phyloP scores from a whole-genome alignment of 2,888 invertebrate genomes.

The Erpobdella octoculata region DNA sequence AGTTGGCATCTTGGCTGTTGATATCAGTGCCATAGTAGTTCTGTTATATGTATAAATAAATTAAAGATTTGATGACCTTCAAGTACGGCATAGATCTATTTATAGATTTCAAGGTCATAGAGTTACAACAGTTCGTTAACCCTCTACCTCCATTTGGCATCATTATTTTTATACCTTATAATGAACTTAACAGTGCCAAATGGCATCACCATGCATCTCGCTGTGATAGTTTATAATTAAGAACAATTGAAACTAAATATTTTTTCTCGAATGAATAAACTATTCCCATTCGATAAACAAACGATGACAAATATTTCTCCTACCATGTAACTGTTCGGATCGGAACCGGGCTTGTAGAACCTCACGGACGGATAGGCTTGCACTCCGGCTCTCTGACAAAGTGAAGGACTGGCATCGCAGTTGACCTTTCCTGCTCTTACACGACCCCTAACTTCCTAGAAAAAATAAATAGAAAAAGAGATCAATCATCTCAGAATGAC shows the following conservation, averaged over 20 bases:
- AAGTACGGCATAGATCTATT: too few relatives aligned
- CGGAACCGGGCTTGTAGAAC: conserved; percentile 29
- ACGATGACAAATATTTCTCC: not conserved
- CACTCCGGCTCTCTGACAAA: conserved; percentile 58
- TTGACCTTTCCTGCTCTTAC: conserved; percentile 52
- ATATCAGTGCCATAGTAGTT: conserved; percentile 43
- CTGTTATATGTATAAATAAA: conserved; percentile 37
- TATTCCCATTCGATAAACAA: not conserved
- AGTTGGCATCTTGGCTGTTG: conserved; percentile 42
- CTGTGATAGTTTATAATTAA: too few relatives aligned
- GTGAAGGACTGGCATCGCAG: conserved; percentile 58
- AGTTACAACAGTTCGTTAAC: too few relatives aligned
- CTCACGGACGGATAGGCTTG: conserved; percentile 59
- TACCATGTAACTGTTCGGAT: not conserved
- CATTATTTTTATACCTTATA: too few relatives aligned
- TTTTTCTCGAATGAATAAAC: not conserved
- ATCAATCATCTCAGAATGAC: too few relatives aligned
- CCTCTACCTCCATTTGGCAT: too few relatives aligned
- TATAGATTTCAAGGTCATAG: too few relatives aligned
- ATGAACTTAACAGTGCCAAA: too few relatives aligned
- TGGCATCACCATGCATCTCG: too few relatives aligned
- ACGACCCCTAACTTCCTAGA: conserved; percentile 13
- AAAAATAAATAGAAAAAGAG: too few relatives aligned
- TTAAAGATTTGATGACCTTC: not conserved
- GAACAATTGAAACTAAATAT: not conserved